A percentile compares a stretch with the other conserved stretches of the same genome.
phyloP scores from a whole-genome alignment of 2,113 vertebrate genomes.

The Zapus hudsonius region DNA sequence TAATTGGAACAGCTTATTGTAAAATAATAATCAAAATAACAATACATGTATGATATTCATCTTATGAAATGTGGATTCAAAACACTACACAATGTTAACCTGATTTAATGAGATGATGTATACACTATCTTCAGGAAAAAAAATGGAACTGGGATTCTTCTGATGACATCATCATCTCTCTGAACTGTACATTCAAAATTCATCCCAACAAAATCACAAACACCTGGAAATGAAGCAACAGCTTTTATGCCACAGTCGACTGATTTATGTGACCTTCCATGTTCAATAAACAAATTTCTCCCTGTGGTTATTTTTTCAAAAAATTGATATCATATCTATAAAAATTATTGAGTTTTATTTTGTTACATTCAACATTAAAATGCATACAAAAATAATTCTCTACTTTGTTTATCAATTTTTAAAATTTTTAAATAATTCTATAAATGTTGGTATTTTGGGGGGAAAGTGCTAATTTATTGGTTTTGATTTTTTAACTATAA shows the following conservation, averaged over 20 bases:
- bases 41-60: conserved; percentile 65
- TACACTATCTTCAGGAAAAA: neutral
- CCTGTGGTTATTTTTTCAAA: neutral
- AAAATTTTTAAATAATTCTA: neutral
- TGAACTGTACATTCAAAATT: neutral
- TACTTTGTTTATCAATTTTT: neutral
- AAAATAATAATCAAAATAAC: conserved; percentile 85
- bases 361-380: neutral
- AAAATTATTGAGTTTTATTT: neutral
- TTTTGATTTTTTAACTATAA: neutral
- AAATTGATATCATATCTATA: neutral
- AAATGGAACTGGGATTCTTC: neutral
- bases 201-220: neutral
- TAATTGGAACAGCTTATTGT: conserved; percentile 77
- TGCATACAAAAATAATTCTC: neutral
- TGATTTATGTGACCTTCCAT: neutral
- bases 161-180: neutral
- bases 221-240: neutral
- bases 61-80: neutral
- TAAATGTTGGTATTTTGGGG: neutral
- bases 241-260: neutral
- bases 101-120: neutral
- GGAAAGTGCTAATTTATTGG: neutral
- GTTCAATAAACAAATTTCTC: neutral
- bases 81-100: neutral